A percentile compares a stretch with the other conserved stretches of the same genome.
Conservation (phyloP, 2,888 invertebrate species). For the Hypena proboscidalis region DNA sequence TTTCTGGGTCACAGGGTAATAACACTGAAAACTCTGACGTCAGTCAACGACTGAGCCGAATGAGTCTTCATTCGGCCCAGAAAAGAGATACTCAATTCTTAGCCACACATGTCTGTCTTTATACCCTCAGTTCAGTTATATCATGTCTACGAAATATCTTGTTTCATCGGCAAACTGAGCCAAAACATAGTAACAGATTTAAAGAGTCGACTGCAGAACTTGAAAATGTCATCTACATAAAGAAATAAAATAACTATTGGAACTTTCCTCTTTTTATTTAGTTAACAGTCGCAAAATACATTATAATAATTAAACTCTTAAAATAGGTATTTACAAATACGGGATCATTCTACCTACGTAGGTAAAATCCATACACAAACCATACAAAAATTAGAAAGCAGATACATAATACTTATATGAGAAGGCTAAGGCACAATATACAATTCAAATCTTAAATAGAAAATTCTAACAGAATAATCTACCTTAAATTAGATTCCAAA, state of each 20-base stretch:
- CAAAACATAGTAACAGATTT: no score
- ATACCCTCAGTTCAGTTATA: no score
- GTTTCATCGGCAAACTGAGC: no score
- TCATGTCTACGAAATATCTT: no score
- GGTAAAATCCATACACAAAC: conserved; percentile 80
- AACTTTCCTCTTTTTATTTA: conserved; percentile 77
- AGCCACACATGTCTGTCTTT: no score
- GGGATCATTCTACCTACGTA: conserved; percentile 82
- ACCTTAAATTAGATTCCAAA: conserved; percentile 39
- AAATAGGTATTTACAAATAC: conserved; percentile 81
- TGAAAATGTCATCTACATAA: no score
- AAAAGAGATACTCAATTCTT: no score
- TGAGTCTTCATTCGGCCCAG: no score
- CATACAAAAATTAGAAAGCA: conserved; percentile 79
- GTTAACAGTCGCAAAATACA: conserved; percentile 83
- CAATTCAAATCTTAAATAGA: conserved; percentile 44
- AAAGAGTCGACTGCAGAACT: no score
- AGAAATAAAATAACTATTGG: conserved; percentile 46
- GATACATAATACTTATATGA: conserved; percentile 60
- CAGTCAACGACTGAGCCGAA: no score
- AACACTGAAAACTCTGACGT: no score
- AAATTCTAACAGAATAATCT: conserved; percentile 46
- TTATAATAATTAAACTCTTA: conserved; percentile 75
- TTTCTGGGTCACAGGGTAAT: no score
- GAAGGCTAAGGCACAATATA: conserved; percentile 46